Base-by-base conservation (phyloP, 2,113 vertebrate genomes). In the Pituophis catenifer region DNA sequence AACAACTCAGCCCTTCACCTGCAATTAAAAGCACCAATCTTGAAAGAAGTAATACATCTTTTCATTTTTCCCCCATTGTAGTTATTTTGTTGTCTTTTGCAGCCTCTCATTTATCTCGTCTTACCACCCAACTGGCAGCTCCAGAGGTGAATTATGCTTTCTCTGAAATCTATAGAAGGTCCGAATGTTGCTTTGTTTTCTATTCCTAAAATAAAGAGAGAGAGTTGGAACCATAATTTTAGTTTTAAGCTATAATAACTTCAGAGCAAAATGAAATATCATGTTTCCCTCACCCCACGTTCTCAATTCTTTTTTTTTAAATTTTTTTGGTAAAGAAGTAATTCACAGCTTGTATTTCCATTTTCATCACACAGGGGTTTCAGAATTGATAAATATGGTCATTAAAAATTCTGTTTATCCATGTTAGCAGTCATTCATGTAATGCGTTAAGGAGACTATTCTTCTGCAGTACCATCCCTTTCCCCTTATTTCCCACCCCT, bases 51-150 rank as follows among this genome's bases (percentile, higher is more conserved):
- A 81, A 81, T 44, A 8, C 33, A 38, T 81, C 33, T 44, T 81
- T 81, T 29, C 38, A 33, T n/a, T 89, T 53, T 5, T 13, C 88
- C 8, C 81, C 38, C 33, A 81, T 93, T 53, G 52, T 81, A 50
- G 93, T 95, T 89, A 88, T 94, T 91, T 57, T 33, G 26, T 88
- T 93, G 55, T 95, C 93, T 85, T 94, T 90, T 23, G 62, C 89
- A 91, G 93, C 93, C 86, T 93, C 92, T 94, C 87, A 94, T 95
- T 95, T 96, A 95, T 95, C 95, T 96, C 90, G 86, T 95, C 87
- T 96, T 94, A 96, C 94, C 93, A 57, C 65, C 91, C 13, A 95
- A 87, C 89, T 38, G 92, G 93, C 87, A 65, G 29, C 90, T 96
- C 23, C 0, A 53, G 93, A 62, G 26, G 26, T 96, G 94, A 97